Evolutionary conservation across 2,113 vertebrate genomes (phyloP), one percentile per base, ranked within the genome.

Genomic region (Crocuta crocuta): DNA sequence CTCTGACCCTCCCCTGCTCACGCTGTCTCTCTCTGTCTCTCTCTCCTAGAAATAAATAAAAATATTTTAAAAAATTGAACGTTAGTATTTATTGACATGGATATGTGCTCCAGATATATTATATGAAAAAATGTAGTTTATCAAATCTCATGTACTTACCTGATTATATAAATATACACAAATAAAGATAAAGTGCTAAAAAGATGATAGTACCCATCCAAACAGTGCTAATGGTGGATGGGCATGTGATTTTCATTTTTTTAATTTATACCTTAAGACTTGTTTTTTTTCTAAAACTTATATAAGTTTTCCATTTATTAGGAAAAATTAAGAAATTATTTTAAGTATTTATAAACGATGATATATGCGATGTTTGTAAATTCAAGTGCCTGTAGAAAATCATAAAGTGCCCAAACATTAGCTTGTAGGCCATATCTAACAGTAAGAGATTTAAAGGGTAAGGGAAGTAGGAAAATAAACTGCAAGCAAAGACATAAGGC

Each of bases 331-430:
- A 71, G 1, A 31, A 83, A 55, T 33, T 45, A 73, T 68, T 89
- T 89, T 97, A 82, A 87, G 4, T 79, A 63, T 81, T 65, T 19
- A 78, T 33, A 88, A 24, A 16, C 21, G 21, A 76, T 87, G 11
- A 65, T 35, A 84, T 68, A 21, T 26, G 13, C 79, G 17, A 10
- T 81, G 19, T 92, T 55, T 90, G 3, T 87, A 78, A 74, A 90
- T 92, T 95, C 24, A 92, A 92, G 33, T 53, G 3, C 39, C 45
- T 78, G 19, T 43, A 63, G 11, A 58, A 92, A 92, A 31, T 81
- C 28, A 78, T 55, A 65, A 95, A 96, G 82, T 93, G 19, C 3
- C 82, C 91, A 91, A 91, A 89, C 21, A 91, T 16, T 63, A 93
- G 11, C 28, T 55, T 81, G 10, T 7, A 66, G 19, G 8, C 10